Evolutionary conservation across 2,888 invertebrate species (phyloP).

Genomic region (Hypselothyrea guttata): DNA sequence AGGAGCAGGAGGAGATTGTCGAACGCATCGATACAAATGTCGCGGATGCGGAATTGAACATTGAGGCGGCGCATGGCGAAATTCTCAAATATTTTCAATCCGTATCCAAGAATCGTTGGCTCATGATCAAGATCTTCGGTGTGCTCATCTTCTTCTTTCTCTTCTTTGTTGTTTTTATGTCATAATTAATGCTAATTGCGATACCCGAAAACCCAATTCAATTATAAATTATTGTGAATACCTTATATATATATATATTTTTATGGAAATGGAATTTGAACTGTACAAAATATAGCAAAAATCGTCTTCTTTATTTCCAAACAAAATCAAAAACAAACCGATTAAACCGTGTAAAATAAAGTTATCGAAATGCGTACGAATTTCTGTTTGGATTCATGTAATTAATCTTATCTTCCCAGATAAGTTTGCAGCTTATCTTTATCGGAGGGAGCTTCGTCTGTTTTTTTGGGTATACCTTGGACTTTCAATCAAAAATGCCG

Average conservation of each 20-base stretch:
- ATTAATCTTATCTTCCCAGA: conserved; percentile 9
- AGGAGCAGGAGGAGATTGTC: conserved; percentile 93
- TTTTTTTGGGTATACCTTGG: background rate
- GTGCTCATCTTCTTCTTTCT: conserved; percentile 99
- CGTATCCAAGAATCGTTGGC: conserved; percentile 97
- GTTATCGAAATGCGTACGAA: conserved; percentile 39
- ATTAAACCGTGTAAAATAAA: conserved; percentile 59
- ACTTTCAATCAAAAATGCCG: conserved; percentile 46
- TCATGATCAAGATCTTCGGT: conserved; percentile 99
- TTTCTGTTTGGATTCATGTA: conserved; percentile 6
- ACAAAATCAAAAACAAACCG: conserved; percentile 4
- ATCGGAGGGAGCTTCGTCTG: conserved; percentile 10
- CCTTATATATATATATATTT: conserved; percentile 38
- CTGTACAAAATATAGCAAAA: conserved; percentile 31
- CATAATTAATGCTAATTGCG: conserved; percentile 85
- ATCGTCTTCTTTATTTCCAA: conserved; percentile 21
- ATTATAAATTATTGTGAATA: conserved; percentile 58
- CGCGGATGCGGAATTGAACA: conserved; percentile 96
- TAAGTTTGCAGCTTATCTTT: conserved; percentile 47
- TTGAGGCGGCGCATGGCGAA: conserved; percentile 98
- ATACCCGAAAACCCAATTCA: conserved; percentile 15
- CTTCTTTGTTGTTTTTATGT: conserved; percentile 98
- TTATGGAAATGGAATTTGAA: conserved; percentile 41
- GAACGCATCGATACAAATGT: conserved; percentile 98
- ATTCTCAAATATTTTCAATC: conserved; percentile 98